Conservation (phyloP, 2,797 vertebrate genomes). For the Neosilurus mollespiculum region DNA sequence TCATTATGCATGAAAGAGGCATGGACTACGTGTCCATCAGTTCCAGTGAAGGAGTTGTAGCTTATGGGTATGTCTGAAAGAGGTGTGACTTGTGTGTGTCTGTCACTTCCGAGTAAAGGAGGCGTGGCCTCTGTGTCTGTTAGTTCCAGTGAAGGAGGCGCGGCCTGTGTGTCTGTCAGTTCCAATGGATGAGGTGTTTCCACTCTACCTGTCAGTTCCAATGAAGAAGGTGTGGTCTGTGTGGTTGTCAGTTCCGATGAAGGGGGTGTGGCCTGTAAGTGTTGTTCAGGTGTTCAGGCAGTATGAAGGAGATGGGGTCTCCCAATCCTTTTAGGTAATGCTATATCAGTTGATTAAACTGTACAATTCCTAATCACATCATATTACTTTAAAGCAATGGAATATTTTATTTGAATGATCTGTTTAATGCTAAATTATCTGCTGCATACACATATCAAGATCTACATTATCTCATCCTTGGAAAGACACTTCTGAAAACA, state of each 20-base stretch:
- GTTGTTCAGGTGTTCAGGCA: too few species aligned
- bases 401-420: background rate
- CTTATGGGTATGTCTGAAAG: too few species aligned
- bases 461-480: too few species aligned
- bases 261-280: background rate
- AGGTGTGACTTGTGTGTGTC: background rate
- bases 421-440: background rate
- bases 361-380: background rate
- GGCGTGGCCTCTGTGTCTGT: too few species aligned
- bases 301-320: background rate
- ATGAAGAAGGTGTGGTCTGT: too few species aligned
- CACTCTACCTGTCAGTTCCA: background rate
- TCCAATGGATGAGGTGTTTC: too few species aligned
- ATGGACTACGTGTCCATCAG: background rate
- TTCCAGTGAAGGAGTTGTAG: too few species aligned
- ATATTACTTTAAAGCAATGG: background rate
- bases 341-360: background rate
- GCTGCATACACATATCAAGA: background rate
- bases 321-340: background rate
- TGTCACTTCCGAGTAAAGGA: too few species aligned
- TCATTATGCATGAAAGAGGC: background rate
- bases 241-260: background rate
- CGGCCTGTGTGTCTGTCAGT: too few species aligned
- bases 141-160: too few species aligned
- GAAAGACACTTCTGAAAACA: background rate